Percentiles rank a stretch among this genome's conserved stretches.
Evolutionary conservation across 2,888 invertebrate species (phyloP).

Genomic region (Phyllotreta striolata): DNA sequence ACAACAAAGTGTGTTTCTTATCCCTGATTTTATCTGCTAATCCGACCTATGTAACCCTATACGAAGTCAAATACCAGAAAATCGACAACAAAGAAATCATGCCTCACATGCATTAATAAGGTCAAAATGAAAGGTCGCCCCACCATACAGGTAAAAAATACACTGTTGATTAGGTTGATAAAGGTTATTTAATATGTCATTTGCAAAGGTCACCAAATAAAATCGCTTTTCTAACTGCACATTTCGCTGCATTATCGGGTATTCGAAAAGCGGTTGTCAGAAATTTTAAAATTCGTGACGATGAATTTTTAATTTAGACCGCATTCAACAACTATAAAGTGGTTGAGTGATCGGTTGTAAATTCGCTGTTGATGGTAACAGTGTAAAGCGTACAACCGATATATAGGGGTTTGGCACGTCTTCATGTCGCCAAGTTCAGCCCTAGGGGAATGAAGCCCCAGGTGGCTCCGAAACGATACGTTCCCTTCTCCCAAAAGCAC

Average conservation of each 20-base stretch:
- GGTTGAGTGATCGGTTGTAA: conserved; percentile 2
- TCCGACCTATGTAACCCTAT: conserved; percentile 24
- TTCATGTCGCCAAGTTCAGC: conserved; percentile 47
- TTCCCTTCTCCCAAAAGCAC: conserved; percentile 40
- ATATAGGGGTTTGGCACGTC: conserved; percentile 44
- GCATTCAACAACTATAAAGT: conserved; percentile 1
- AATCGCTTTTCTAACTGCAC: conserved; percentile 15
- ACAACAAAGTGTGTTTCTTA: conserved; percentile 1
- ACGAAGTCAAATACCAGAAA: conserved; percentile 30
- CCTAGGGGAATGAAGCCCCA: conserved; percentile 45
- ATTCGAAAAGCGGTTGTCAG: too few species aligned
- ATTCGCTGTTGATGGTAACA: conserved; percentile 20
- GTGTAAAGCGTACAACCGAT: conserved; percentile 27
- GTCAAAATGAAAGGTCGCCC: conserved; percentile 46
- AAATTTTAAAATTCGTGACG: too few species aligned
- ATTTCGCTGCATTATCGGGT: too few species aligned
- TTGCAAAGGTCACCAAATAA: conserved; percentile 43
- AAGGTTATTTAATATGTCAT: conserved; percentile 47
- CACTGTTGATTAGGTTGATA: conserved; percentile 46
- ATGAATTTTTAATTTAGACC: too few species aligned
- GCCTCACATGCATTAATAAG: conserved; percentile 39
- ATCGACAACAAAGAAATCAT: conserved; percentile 29
- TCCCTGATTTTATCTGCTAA: conserved; percentile 13
- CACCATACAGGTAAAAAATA: conserved; percentile 46
- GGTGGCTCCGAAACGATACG: conserved; percentile 42